Conservation (phyloP, 2,113 vertebrate genomes). For the Phocoena sinus region DNA sequence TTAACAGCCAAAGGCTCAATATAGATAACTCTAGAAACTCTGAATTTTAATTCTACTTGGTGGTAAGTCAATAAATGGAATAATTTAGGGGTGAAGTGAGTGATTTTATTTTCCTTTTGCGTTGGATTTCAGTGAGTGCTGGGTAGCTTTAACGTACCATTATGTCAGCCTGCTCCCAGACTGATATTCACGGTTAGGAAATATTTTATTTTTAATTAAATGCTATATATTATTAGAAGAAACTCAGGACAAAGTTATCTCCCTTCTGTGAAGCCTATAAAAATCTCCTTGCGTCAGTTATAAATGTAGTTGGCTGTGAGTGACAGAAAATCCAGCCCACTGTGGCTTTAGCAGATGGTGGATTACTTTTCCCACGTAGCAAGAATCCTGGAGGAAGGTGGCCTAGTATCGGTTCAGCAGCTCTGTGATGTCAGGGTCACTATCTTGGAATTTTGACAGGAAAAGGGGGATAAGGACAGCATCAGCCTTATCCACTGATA, state of each 20-base stretch:
- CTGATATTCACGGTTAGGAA: background rate
- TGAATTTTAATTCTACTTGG: background rate
- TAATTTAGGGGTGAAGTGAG: background rate
- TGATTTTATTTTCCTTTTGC: constrained; percentile 16
- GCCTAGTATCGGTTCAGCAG: background rate
- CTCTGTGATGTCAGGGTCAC: background rate
- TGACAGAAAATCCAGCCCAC: background rate
- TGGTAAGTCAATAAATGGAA: constrained; percentile 26
- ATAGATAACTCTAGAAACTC: background rate
- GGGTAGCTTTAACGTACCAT: background rate
- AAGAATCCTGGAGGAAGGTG: background rate
- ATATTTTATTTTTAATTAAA: constrained; percentile 41
- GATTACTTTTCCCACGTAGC: background rate
- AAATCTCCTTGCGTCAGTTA: background rate
- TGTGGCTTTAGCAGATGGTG: background rate
- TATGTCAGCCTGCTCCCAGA: background rate
- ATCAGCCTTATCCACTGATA: background rate
- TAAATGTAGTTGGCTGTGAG: background rate
- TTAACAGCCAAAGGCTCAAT: constrained; percentile 29
- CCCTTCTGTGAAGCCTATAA: background rate
- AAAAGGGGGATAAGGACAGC: background rate
- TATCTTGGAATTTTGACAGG: background rate
- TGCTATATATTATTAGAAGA: constrained; percentile 2
- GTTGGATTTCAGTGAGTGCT: background rate
- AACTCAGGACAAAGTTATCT: background rate